Evolutionary conservation across 2,888 invertebrate genomes (phyloP), one percentile per base, ranked within the genome.

Genomic region (Adela reaumurella): DNA sequence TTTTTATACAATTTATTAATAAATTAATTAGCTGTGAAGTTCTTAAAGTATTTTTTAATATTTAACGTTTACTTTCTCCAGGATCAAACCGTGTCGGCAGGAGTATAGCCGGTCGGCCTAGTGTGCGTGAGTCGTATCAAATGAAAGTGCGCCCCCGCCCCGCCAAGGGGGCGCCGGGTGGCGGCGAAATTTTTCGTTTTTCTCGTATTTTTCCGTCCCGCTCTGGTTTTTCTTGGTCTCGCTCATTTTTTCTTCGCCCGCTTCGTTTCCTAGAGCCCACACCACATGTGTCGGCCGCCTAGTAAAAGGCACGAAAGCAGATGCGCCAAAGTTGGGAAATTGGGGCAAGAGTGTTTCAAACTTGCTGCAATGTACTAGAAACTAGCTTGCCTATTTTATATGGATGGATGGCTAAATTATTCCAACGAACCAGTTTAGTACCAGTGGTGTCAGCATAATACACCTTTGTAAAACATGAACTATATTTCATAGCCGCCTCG

Each of bases 141-240:
- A 43, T 19, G 19, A 43, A 43, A 43, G 17, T 35, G 35, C n/a
- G 35, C 35, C 35, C 35, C 35, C 35, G 24, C 24, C 10, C 5
- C n/a, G 24, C 11, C 56, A 53, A 55, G 59, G 54, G 61, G 57
- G 57, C 17, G 14, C 20, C 17, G 49, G 61, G 56, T 56, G 64
- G 61, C 63, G 72, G 70, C 65, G 71, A 74, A 77, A 78, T 76
- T 78, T 78, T 78, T 78, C 77, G 77, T 77, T 77, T 78, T 78
- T 78, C 78, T 70, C 77, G 77, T 74, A 76, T 76, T 76, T 77
- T 76, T 74, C 76, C 73, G 74, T 78, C 78, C 74, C 69, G 72
- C 72, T 78, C 78, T 78, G 76, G 77, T 78, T 78, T 77, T 78
- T 76, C 50, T 49, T 50, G 74, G 65, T 74, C 77, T 77, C 77